Base-by-base conservation (phyloP, 2,888 invertebrate genomes). In the Rhamphomyia laevipes region DNA sequence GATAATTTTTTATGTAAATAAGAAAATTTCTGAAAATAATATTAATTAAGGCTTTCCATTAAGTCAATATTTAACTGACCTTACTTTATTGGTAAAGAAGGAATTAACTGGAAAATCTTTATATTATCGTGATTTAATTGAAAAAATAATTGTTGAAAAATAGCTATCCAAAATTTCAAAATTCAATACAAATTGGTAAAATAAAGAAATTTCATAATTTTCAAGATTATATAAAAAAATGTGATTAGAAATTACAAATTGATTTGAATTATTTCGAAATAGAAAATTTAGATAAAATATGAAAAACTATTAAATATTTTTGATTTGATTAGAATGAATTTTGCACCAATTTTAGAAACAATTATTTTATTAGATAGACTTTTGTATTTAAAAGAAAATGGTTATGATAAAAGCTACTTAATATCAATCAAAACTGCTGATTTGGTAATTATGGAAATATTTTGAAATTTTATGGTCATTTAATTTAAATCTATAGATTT, bases 281-380 rank as follows among this genome's bases (percentile, higher is more conserved):
- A 1, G 65, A 73, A 52, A 65, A 77, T 51, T 68, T 73, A 17
- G 59, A 71, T 63, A n/a, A 43, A 60, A 10, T 70, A 76, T 38
- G 73, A 75, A 63, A 73, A 77, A 59, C 77, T 79, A 61, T 71
- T 90, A 48, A 76, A 82, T 54, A 62, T 82, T 46, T 93, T 90
- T 67, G 86, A 87, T 73, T 75, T 88, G 57, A 61, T 92, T 41
- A 77, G 90, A 53, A 75, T 86, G 60, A 75, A 81, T 52, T 73
- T 90, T 56, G 86, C 91, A 1, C 86, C 88, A 16, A 77, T 86
- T 17, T 72, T 94, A 16, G 94, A 94, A 66, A 77, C 80, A 57
- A 72, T 90, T 4, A 84, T 94, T 59, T 72, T 93, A 51, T 71
- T 92, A 48, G 94, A 95, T 67, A 77, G 91, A 58, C 66, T 87